These are phyloP conservation scores for Spheniscus humboldti DNA, from an alignment of 2,797 vertebrate species.

Conservation along the genomic window DNA sequence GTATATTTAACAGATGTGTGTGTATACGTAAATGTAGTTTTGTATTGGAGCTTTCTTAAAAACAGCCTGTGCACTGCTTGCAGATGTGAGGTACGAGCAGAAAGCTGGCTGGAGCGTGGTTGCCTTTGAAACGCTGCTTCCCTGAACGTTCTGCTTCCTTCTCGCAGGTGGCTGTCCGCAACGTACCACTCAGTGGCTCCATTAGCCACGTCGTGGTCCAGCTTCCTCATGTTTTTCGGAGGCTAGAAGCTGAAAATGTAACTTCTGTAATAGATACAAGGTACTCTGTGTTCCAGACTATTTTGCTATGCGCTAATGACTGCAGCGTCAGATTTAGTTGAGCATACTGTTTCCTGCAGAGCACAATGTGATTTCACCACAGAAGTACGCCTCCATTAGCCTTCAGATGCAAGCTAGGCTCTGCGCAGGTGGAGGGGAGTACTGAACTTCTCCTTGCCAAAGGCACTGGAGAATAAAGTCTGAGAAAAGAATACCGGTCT, in stretches of 20 bases:
- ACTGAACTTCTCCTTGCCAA: not conserved
- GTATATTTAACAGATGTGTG: not conserved
- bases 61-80: not conserved
- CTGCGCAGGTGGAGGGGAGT: not conserved
- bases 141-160: not conserved
- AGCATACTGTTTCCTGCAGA: not conserved
- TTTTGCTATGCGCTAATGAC: not conserved
- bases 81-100: not conserved
- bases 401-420: not conserved
- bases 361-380: not conserved
- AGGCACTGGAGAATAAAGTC: not conserved
- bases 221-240: constrained; percentile 94
- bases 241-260: constrained; percentile 80
- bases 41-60: not conserved
- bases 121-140: not conserved
- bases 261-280: constrained; percentile 84
- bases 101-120: not conserved
- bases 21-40: not conserved
- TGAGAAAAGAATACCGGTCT: not conserved
- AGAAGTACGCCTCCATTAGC: not conserved
- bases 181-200: constrained; percentile 80
- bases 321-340: not conserved
- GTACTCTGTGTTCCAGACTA: constrained; percentile 62
- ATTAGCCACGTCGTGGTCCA: constrained; percentile 92
- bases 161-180: constrained; percentile 82